Evolutionary conservation across 2,888 invertebrate genomes (phyloP).

Genomic region (Opisthograptis luteolata): DNA sequence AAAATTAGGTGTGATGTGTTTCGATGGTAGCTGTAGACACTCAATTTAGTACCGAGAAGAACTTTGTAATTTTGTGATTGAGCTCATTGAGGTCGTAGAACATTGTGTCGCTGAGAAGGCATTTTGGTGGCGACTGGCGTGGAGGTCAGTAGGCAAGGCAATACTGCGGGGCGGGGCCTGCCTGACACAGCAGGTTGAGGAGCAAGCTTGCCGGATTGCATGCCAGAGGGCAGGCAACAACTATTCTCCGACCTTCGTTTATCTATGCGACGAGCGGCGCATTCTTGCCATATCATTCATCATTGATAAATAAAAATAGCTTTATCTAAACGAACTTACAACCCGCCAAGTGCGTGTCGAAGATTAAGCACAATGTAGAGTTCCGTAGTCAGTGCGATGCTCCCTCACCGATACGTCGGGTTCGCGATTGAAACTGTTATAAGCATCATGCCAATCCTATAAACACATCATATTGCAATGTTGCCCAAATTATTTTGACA

Average conservation of each 20-base stretch:
- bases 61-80: conserved; percentile 31
- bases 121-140: conserved; percentile 50
- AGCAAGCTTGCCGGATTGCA: conserved; percentile 32
- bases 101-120: conserved; percentile 59
- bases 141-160: conserved; percentile 53
- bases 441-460: too few relatives aligned
- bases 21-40: too few relatives aligned
- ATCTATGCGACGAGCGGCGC: conserved; percentile 26
- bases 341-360: too few relatives aligned
- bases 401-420: too few relatives aligned
- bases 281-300: conserved; percentile 19
- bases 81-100: conserved; percentile 57
- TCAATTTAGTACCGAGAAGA: too few relatives aligned
- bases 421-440: too few relatives aligned
- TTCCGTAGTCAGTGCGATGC: too few relatives aligned
- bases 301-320: conserved; percentile 11
- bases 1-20: conserved; percentile 38
- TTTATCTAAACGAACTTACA: conserved; percentile 6
- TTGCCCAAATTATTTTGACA: too few relatives aligned
- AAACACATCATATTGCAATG: too few relatives aligned
- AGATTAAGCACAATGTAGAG: too few relatives aligned
- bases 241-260: conserved; percentile 39
- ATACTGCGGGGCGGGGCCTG: conserved; percentile 31
- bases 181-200: conserved; percentile 41
- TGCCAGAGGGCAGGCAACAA: conserved; percentile 29